phyloP scores from a whole-genome alignment of 2,797 vertebrate genomes.

The Acipenser ruthenus region DNA sequence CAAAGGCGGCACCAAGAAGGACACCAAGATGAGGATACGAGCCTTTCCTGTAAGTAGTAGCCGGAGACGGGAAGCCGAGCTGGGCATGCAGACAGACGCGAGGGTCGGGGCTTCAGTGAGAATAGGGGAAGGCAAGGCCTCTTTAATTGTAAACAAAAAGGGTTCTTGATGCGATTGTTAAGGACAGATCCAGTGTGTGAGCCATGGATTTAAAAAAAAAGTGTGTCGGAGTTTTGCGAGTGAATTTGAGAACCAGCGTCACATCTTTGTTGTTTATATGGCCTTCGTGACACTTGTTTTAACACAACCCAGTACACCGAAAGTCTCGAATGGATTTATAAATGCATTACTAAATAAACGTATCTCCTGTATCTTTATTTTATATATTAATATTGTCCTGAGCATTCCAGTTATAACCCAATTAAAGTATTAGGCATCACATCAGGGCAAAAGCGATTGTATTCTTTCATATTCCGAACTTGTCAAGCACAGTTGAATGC shows the following conservation, averaged over 20 bases:
- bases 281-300: not conserved
- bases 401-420: not conserved
- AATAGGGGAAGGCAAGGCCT: slow-evolving; percentile 2
- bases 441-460: not conserved
- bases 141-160: slow-evolving; percentile 1
- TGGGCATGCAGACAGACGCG: slow-evolving; percentile 32
- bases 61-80: slow-evolving; percentile 34
- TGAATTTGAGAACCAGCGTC: not conserved
- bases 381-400: not conserved
- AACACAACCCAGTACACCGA: not conserved
- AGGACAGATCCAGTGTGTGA: not conserved
- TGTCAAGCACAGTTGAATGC: not conserved
- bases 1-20: slow-evolving; percentile 95
- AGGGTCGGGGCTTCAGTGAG: slow-evolving; percentile 42
- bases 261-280: not conserved
- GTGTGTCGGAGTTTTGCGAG: not conserved
- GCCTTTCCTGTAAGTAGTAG: slow-evolving; percentile 88
- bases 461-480: not conserved
- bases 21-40: slow-evolving; percentile 98
- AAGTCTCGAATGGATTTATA: not conserved
- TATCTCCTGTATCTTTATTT: not conserved
- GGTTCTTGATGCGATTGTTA: not conserved
- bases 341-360: not conserved
- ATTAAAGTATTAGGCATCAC: not conserved
- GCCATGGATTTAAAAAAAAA: not conserved